A percentile compares a stretch with the other conserved stretches of the same genome.
These are phyloP conservation scores for Malurus melanocephalus DNA, from an alignment of 2,113 vertebrate species.

Conservation along the genomic window DNA sequence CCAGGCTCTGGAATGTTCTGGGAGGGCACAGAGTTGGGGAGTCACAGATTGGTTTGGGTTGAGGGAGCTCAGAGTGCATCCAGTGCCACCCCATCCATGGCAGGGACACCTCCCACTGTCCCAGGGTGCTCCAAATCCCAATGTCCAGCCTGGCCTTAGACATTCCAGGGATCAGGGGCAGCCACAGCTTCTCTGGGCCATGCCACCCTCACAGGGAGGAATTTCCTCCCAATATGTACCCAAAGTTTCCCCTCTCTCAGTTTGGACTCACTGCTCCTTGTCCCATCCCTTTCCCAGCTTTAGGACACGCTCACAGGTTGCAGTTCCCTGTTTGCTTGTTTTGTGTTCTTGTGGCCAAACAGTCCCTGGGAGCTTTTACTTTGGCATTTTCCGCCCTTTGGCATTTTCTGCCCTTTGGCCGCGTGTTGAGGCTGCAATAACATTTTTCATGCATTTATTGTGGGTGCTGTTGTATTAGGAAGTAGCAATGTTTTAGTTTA, in stretches of 20 bases:
- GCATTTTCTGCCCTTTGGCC: not conserved
- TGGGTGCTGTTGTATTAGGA: not conserved
- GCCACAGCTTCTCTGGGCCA: not conserved
- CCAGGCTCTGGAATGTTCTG: accelerated
- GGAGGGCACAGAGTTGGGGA: accelerated
- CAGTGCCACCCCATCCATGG: not conserved
- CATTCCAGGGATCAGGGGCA: not conserved
- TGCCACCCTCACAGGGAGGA: accelerated
- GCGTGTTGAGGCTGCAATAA: not conserved
- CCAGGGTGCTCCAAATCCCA: not conserved
- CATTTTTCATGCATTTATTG: accelerated
- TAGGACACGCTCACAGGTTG: not conserved
- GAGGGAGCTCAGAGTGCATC: accelerated
- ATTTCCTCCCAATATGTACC: accelerated
- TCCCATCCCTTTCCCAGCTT: not conserved
- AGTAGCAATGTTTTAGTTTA: not conserved
- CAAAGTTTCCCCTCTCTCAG: not conserved
- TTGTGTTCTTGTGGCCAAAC: not conserved
- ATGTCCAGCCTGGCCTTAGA: not conserved
- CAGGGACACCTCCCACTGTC: accelerated
- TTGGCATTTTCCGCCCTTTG: not conserved
- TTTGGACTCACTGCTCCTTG: accelerated
- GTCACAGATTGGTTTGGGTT: accelerated
- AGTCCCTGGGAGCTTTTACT: not conserved
- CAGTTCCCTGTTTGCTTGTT: not conserved